Evolutionary conservation across 2,113 vertebrate species (phyloP).

Genomic region (Coregonus clupeaformis): DNA sequence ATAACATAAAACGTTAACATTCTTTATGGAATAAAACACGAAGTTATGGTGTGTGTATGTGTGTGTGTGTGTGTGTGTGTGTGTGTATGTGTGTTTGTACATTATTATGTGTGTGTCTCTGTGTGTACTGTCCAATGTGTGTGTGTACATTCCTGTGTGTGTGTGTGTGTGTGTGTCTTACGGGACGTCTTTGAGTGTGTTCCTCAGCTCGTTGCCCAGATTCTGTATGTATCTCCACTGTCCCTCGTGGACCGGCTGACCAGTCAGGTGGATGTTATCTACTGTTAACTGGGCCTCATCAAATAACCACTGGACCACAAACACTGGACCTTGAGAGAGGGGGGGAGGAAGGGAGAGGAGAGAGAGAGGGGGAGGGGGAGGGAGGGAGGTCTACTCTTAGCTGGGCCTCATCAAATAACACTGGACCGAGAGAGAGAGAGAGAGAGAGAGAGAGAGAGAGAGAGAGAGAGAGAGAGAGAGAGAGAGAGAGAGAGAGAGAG

Average conservation of each 20-base stretch:
- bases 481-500: no score
- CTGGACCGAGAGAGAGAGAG: conserved; percentile 72
- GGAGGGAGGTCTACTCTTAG: conserved; percentile 75
- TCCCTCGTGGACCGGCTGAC: conserved; percentile 87
- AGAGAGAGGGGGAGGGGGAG: background rate
- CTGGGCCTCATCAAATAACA: conserved; percentile 96
- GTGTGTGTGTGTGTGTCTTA: conserved; percentile 73
- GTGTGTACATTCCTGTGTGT: background rate
- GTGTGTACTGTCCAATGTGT: background rate
- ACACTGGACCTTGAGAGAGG: conserved; percentile 80
- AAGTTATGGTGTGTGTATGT: background rate
- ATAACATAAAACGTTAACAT: no score
- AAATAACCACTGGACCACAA: conserved; percentile 95
- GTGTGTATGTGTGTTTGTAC: conserved; percentile 2
- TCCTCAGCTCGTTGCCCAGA: conserved; percentile 85
- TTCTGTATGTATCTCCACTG: conserved; percentile 96
- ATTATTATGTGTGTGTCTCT: background rate
- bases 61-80: no score
- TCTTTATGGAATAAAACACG: no score
- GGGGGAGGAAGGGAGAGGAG: background rate
- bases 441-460: background rate
- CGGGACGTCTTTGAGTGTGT: conserved; percentile 86
- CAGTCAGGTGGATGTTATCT: conserved; percentile 89
- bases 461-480: background rate
- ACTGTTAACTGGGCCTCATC: conserved; percentile 92